These are phyloP conservation scores for Ctenomys sociabilis DNA, from an alignment of 2,113 vertebrate genomes.

Conservation along the genomic window DNA sequence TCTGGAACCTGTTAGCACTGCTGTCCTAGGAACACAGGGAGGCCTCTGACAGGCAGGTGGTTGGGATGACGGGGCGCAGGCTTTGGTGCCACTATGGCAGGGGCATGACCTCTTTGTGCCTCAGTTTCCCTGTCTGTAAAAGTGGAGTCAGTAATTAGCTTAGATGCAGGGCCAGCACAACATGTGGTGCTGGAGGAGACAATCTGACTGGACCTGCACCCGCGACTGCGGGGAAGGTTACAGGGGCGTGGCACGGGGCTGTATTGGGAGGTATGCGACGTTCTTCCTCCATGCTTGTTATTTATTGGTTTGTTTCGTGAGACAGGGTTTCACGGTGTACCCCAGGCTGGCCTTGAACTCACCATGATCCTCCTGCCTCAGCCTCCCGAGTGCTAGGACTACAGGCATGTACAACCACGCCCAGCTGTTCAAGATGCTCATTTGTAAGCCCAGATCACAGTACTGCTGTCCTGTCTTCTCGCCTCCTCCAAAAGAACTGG, in stretches of 20 bases:
- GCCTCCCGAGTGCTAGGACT: neutral
- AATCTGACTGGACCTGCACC: rapidly evolving
- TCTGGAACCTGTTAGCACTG: rapidly evolving
- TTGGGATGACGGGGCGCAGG: neutral
- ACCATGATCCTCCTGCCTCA: neutral
- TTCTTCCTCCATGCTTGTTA: neutral
- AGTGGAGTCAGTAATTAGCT: no score
- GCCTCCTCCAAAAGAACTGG: rapidly evolving
- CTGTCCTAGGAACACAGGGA: rapidly evolving
- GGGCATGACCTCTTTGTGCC: no score
- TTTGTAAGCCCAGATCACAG: neutral
- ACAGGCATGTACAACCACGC: neutral
- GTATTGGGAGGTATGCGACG: rapidly evolving
- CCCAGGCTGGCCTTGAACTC: neutral
- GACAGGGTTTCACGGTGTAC: neutral
- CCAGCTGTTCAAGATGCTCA: neutral
- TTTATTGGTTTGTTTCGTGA: neutral
- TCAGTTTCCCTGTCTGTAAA: neutral
- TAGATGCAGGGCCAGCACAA: no score
- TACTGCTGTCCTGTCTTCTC: neutral
- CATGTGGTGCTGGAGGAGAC: no score
- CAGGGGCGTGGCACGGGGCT: rapidly evolving
- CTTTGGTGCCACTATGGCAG: rapidly evolving
- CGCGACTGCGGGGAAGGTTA: neutral
- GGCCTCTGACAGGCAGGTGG: no score